Evolutionary conservation across 2,888 invertebrate genomes (phyloP).

Genomic region (Linnaemya vulpina): DNA sequence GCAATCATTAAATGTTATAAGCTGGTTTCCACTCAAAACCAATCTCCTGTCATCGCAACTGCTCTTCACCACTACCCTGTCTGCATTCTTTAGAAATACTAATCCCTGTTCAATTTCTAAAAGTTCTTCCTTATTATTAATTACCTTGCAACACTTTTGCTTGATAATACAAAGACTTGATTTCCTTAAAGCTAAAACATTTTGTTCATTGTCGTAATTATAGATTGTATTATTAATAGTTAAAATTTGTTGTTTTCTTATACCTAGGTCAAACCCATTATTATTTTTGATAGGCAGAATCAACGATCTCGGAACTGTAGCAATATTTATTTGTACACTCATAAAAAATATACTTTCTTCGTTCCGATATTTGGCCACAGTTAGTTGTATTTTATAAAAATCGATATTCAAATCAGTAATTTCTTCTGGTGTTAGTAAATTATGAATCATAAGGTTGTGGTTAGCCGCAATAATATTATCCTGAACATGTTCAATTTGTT

Average conservation of each 20-base stretch:
- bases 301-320: conserved; percentile 18
- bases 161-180: background rate
- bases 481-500: conserved; percentile 24
- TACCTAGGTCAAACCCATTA: conserved; percentile 18
- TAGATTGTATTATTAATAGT: conserved; percentile 9
- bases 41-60: no score
- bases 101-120: conserved; percentile 7
- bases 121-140: no score
- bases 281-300: conserved; percentile 16
- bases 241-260: conserved; percentile 32
- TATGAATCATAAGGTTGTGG: conserved; percentile 17
- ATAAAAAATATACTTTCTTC: background rate
- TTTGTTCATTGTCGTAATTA: background rate
- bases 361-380: conserved; percentile 1
- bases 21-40: no score
- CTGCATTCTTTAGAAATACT: conserved; percentile 10
- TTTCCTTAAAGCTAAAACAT: background rate
- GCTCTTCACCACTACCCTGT: conserved; percentile 5
- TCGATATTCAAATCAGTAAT: conserved; percentile 22
- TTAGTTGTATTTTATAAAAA: conserved; percentile 20
- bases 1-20: no score
- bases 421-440: background rate
- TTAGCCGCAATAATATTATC: conserved; percentile 34
- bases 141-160: background rate
- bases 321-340: conserved; percentile 22